phyloP scores from a whole-genome alignment of 2,797 vertebrate species.

The Basileuterus tristriatus region DNA sequence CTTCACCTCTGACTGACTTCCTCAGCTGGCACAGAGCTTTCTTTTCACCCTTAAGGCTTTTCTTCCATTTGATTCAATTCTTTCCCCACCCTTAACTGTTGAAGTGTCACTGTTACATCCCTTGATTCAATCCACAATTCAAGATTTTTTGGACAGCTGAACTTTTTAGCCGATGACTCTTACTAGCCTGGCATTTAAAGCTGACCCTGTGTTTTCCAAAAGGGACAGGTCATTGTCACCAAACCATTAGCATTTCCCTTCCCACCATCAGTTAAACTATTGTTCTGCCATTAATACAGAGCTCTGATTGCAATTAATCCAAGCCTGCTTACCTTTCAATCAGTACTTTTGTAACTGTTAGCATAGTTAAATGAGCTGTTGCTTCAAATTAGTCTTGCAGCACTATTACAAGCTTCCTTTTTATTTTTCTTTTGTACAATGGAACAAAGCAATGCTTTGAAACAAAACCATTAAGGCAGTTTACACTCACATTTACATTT shows the following conservation, averaged over 20 bases:
- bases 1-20: slow-evolving; percentile 5
- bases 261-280: neutral
- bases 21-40: neutral
- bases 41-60: neutral
- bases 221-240: neutral
- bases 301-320: neutral
- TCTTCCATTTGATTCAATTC: neutral
- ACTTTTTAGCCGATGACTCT: neutral
- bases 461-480: slow-evolving; percentile 13
- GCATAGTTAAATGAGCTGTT: neutral
- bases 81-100: neutral
- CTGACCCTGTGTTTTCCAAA: neutral
- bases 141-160: slow-evolving; percentile 7
- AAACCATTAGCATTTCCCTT: neutral
- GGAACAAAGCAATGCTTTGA: slow-evolving; percentile 7
- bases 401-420: neutral
- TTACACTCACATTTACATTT: slow-evolving; percentile 3
- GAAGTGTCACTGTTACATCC: neutral
- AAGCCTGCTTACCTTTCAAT: neutral
- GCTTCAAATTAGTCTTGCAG: neutral
- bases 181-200: neutral
- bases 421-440: slow-evolving; percentile 38
- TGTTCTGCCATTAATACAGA: neutral
- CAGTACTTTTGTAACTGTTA: neutral
- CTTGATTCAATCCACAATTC: neutral